Base-by-base conservation (phyloP, 2,113 vertebrate genomes). In the Oceanites oceanicus region DNA sequence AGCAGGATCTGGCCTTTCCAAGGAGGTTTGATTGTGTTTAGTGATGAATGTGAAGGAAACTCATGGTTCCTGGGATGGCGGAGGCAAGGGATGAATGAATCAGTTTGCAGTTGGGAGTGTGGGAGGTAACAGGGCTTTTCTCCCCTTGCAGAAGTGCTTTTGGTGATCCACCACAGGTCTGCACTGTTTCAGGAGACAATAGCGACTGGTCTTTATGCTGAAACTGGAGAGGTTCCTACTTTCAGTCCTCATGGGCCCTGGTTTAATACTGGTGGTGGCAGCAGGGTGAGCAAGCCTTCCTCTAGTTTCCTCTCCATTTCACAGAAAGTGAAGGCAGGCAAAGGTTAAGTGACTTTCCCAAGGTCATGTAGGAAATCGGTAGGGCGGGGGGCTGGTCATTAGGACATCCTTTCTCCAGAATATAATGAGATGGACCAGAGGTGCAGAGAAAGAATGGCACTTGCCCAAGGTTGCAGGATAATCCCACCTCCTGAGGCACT, bases 391-490 rank as follows among this genome's bases (percentile, higher is more conserved):
- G 25, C 1, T 26, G 92, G 74, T 81, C 94, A 79, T 76, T 65
- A 87, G 80, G 79, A 62, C 95, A 94, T 95, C 89, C 92, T 95
- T 92, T 94, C 74, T 91, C 49, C 65, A 87, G 66, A 66, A 70
- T 62, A 45, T 52, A 36, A 81, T 49, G 72, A 71, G 68, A 19
- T 63, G 53, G 61, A 72, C 26, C 76, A 92, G 88, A 91, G 47
- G 25, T 72, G 11, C 71, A 76, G 78, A 62, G 62, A 82, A 82
- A 20, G 9, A 79, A 36, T 0, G 2, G 68, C 47, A 86, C 72
- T 93, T 92, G 71, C 63, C 67, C 44, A 53, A 53, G 70, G 75
- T 67, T 90, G n/a, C 0, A 0, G 29, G 36, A 73, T 92, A 76
- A 34, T 81, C 83, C 73, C 45, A 38, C 16, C 68, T 88, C 49